These are phyloP conservation scores for Heliconius sara DNA, from an alignment of 2,888 invertebrate species.

Conservation along the genomic window DNA sequence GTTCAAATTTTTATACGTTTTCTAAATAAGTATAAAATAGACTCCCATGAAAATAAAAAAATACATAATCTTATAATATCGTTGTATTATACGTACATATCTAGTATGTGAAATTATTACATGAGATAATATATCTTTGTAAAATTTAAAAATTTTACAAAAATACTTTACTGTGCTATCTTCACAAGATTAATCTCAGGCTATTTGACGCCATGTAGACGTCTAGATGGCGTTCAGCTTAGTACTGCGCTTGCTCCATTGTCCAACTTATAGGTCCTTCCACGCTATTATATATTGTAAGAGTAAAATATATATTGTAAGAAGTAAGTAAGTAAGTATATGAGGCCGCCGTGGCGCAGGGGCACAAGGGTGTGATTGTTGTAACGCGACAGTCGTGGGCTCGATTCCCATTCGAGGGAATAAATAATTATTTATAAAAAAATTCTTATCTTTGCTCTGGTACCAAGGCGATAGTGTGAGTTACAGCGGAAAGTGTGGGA, in stretches of 20 bases:
- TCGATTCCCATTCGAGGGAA: no score
- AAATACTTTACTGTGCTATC: constrained; percentile 47
- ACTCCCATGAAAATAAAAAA: not conserved
- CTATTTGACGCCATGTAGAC: constrained; percentile 76
- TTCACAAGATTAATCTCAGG: constrained; percentile 74
- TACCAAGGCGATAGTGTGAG: no score
- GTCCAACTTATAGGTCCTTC: constrained; percentile 61
- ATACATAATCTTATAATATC: not conserved
- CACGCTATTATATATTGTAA: not conserved
- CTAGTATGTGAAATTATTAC: not conserved
- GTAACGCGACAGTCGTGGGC: no score
- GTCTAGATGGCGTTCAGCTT: constrained; percentile 76
- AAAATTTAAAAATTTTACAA: constrained; percentile 10
- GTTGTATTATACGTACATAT: not conserved
- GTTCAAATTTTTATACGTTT: no score
- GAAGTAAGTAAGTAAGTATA: not conserved
- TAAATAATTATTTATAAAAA: no score
- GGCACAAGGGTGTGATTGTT: no score
- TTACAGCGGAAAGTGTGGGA: no score
- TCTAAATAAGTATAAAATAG: not conserved
- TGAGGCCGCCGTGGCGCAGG: no score
- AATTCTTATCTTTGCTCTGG: no score
- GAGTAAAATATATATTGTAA: not conserved
- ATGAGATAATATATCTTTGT: not conserved
- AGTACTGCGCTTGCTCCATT: constrained; percentile 66